Evolutionary conservation across 2,888 invertebrate species (phyloP).

Genomic region (Deladenus siricidicola): DNA sequence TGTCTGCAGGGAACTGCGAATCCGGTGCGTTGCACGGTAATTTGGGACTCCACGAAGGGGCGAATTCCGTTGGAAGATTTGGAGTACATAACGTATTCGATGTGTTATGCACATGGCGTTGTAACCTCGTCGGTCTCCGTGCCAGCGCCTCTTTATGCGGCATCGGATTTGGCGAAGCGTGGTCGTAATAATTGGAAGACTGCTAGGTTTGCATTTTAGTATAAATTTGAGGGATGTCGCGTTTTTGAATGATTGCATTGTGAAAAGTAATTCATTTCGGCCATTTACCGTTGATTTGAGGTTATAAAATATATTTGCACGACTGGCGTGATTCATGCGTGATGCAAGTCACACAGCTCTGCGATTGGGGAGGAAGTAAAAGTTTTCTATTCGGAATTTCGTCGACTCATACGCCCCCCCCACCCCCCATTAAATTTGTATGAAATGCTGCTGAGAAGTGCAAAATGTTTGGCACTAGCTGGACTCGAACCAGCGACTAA

Average conservation of each 20-base stretch:
- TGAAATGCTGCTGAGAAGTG: no score
- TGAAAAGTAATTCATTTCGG: background rate
- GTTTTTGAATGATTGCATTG: no score
- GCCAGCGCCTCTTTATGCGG: slow-evolving; percentile 31
- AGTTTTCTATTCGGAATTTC: no score
- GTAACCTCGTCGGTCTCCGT: slow-evolving; percentile 22
- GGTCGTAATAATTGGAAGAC: slow-evolving; percentile 33
- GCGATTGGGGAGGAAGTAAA: no score
- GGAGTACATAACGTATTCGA: slow-evolving; percentile 14
- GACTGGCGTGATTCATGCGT: background rate
- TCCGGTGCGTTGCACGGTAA: slow-evolving; percentile 28
- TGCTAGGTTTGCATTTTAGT: slow-evolving; percentile 5
- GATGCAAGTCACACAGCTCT: background rate
- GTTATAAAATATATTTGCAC: background rate
- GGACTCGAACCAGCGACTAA: background rate
- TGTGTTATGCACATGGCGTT: slow-evolving; percentile 33
- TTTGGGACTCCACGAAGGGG: slow-evolving; percentile 15
- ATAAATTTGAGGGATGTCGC: no score
- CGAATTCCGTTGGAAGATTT: slow-evolving; percentile 12
- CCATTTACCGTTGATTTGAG: background rate
- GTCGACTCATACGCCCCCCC: no score
- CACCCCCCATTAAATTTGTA: no score
- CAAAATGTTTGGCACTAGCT: no score
- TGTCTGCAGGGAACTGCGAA: slow-evolving; percentile 31
- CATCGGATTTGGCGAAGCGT: slow-evolving; percentile 30